These are phyloP conservation scores for Hipposideros armiger DNA, from an alignment of 2,113 vertebrate genomes.

Conservation along the genomic window DNA sequence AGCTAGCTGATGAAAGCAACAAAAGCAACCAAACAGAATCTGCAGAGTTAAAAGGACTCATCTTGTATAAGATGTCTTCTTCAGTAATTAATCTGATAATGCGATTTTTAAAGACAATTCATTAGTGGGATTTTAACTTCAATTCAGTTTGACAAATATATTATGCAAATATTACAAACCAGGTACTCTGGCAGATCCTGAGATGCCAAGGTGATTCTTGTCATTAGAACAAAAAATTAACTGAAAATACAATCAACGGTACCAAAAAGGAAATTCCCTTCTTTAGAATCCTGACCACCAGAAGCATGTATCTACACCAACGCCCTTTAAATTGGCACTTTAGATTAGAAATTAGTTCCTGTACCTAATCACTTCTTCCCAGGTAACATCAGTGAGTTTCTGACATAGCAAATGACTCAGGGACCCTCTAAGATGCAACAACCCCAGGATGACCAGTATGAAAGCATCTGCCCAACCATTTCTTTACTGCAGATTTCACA, in stretches of 20 bases:
- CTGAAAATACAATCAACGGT: not conserved
- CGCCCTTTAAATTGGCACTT: not conserved
- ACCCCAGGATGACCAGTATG: not conserved
- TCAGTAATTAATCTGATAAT: not conserved
- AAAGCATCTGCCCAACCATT: not conserved
- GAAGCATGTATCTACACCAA: not conserved
- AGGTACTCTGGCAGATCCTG: not conserved
- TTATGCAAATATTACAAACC: not conserved
- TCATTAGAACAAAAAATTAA: not conserved
- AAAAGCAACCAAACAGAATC: not conserved
- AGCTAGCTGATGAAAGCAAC: not conserved
- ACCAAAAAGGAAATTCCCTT: not conserved
- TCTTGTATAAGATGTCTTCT: not conserved
- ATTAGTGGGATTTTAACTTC: not conserved
- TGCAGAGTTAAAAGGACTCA: not conserved
- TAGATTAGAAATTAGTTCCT: not conserved
- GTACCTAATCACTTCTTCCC: not conserved
- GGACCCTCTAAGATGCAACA: fast-evolving
- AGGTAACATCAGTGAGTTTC: not conserved
- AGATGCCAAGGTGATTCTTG: not conserved
- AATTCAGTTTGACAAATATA: not conserved
- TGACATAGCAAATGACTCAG: not conserved
- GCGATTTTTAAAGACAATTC: not conserved
- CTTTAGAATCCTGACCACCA: not conserved
- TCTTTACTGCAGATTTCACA: not conserved